Conservation (phyloP, 2,888 invertebrate genomes). For the Eustalomyia histrio region DNA sequence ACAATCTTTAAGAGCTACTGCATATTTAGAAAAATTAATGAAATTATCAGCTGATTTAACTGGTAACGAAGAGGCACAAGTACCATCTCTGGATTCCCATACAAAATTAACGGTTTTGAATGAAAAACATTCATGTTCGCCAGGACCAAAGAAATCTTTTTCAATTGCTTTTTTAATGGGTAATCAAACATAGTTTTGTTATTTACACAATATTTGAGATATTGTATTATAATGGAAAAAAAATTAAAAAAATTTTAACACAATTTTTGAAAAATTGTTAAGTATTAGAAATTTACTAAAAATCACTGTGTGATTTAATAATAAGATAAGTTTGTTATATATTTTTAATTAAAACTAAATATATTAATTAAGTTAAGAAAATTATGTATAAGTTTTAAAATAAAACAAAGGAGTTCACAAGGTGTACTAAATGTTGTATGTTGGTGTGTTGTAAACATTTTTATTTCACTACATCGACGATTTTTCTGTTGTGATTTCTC, state of each 20-base stretch:
- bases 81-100: neutral
- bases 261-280: neutral
- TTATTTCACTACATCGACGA: too few relatives aligned
- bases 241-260: neutral
- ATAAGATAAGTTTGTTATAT: too few relatives aligned
- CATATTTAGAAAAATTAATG: constrained; percentile 72
- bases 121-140: neutral
- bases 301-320: constrained; percentile 65
- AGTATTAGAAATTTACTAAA: neutral
- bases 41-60: constrained; percentile 55
- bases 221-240: neutral
- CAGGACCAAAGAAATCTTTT: constrained; percentile 52
- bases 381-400: neutral
- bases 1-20: constrained; percentile 70
- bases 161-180: constrained; percentile 71
- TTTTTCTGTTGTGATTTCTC: too few relatives aligned
- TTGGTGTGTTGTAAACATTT: too few relatives aligned
- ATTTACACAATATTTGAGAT: constrained; percentile 21
- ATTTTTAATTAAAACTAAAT: too few relatives aligned
- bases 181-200: constrained; percentile 51
- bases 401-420: too few relatives aligned
- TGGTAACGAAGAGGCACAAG: neutral
- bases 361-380: neutral
- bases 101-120: neutral
- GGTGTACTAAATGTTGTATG: too few relatives aligned